A percentile compares a stretch with the other conserved stretches of the same genome.
Evolutionary conservation across 1,140 invertebrate genomes (phyloP).

Genomic region (Chionoecetes opilio): DNA sequence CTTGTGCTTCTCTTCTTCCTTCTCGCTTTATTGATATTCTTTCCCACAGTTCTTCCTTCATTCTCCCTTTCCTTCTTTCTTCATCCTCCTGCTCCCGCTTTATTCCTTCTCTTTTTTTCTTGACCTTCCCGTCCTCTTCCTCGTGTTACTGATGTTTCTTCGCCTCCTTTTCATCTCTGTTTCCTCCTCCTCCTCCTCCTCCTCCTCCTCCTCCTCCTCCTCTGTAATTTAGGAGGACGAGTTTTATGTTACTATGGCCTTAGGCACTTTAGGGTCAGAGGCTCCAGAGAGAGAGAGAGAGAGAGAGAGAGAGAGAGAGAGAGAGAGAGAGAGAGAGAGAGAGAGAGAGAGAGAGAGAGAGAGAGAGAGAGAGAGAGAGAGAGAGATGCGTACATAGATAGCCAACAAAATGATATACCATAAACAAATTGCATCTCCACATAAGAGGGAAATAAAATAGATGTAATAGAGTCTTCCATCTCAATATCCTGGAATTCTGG

Average conservation of each 20-base stretch:
- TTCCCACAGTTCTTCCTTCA: neutral
- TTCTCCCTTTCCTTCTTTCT: too few relatives aligned
- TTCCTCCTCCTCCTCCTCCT: neutral
- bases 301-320: conserved; percentile 27
- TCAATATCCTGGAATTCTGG: too few relatives aligned
- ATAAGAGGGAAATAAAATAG: too few relatives aligned
- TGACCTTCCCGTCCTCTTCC: neutral
- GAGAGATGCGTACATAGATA: neutral
- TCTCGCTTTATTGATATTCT: too few relatives aligned
- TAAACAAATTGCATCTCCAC: neutral
- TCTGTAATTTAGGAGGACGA: conserved; percentile 4
- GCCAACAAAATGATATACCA: neutral
- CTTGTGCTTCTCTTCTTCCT: neutral
- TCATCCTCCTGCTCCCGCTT: neutral
- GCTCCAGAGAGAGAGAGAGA: neutral
- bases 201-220: neutral
- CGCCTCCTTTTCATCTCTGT: too few relatives aligned
- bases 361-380: neutral
- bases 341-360: neutral
- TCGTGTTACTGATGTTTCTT: conserved; percentile 4
- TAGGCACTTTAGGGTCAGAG: neutral
- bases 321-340: conserved; percentile 27
- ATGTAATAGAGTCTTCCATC: too few relatives aligned
- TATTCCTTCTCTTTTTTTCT: neutral
- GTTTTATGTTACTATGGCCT: neutral